Conservation (phyloP, 2,113 vertebrate genomes). For the Notiomystis cincta region DNA sequence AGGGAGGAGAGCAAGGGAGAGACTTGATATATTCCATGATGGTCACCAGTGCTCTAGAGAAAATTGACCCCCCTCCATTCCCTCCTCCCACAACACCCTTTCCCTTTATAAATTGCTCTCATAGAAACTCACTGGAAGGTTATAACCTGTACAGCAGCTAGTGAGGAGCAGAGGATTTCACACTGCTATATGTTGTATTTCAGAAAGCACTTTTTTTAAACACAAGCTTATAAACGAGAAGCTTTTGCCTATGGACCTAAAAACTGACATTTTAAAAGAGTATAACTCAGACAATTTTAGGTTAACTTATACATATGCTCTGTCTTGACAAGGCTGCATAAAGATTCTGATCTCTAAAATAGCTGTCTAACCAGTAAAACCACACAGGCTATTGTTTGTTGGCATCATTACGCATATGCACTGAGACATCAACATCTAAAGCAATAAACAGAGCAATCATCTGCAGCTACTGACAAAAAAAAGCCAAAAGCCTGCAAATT, state of each 20-base stretch:
- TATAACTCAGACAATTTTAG: not conserved
- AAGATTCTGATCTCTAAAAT: slow-evolving; percentile 22
- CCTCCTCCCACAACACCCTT: not conserved
- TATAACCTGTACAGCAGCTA: not conserved
- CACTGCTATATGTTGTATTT: accelerated
- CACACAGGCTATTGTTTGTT: not conserved
- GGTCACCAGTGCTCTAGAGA: not conserved
- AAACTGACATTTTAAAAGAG: not conserved
- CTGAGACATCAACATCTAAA: not conserved
- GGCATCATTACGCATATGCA: not conserved
- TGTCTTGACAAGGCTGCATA: not conserved
- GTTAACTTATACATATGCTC: not conserved
- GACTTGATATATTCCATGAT: accelerated
- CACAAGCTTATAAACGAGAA: not conserved
- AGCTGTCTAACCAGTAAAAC: not conserved
- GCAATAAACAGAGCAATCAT: not conserved
- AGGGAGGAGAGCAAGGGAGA: accelerated
- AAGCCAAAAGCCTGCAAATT: not conserved
- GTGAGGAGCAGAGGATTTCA: not conserved
- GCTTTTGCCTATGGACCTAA: not conserved
- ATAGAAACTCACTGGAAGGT: not conserved
- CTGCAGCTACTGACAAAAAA: not conserved
- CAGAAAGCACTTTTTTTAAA: not conserved
- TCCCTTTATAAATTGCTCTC: not conserved
- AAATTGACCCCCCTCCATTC: not conserved